These are phyloP conservation scores for Alviniconcha marisindica DNA, from an alignment of 1,140 invertebrate species.

Conservation along the genomic window DNA sequence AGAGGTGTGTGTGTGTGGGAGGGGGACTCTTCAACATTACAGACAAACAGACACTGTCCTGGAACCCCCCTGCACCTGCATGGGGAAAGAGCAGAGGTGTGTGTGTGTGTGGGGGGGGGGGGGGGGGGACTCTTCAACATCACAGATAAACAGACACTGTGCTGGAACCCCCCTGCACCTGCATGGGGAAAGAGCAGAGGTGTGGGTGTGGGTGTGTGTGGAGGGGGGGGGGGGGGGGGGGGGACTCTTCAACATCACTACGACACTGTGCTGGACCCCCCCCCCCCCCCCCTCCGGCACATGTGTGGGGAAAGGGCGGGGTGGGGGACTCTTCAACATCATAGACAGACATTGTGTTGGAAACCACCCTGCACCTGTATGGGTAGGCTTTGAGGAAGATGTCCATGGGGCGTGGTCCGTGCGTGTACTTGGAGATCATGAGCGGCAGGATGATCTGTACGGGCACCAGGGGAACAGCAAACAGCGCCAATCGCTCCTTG, in stretches of 20 bases:
- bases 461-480: conserved; percentile 92
- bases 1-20: too few relatives aligned
- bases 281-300: background rate
- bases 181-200: too few relatives aligned
- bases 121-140: too few relatives aligned
- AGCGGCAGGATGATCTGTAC: conserved; percentile 96
- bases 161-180: too few relatives aligned
- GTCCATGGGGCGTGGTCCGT: conserved; percentile 91
- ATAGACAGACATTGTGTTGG: background rate
- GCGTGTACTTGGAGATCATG: conserved; percentile 90
- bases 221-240: too few relatives aligned
- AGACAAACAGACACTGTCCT: too few relatives aligned
- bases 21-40: too few relatives aligned
- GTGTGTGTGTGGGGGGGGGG: too few relatives aligned
- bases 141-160: too few relatives aligned
- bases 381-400: conserved; percentile 94
- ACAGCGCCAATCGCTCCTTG: conserved; percentile 94
- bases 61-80: too few relatives aligned
- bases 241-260: background rate
- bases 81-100: too few relatives aligned
- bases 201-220: too few relatives aligned
- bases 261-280: background rate
- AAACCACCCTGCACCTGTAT: conserved; percentile 80
- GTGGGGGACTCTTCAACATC: background rate
- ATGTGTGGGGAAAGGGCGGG: background rate